phyloP scores from a whole-genome alignment of 2,797 vertebrate species.

The Gymnodraco acuticeps region DNA sequence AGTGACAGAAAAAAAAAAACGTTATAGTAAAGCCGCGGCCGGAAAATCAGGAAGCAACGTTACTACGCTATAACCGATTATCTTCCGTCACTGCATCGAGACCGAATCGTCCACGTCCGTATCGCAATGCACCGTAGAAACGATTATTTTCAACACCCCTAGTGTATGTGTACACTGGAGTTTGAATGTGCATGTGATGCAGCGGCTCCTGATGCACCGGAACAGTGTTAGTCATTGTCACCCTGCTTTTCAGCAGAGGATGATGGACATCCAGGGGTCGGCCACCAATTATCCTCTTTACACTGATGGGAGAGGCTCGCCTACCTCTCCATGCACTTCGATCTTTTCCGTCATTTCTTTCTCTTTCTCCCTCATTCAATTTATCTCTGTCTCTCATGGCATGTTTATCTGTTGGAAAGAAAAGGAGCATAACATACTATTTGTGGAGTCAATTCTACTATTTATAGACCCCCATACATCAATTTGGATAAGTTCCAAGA shows the following conservation, averaged over 20 bases:
- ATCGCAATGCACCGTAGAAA: too few species aligned
- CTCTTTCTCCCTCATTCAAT: conserved; percentile 32
- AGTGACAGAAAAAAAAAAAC: too few species aligned
- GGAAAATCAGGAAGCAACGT: too few species aligned
- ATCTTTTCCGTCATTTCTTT: conserved; percentile 13
- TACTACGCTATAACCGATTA: too few species aligned
- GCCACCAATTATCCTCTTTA: conserved; percentile 72
- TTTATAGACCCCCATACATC: background rate
- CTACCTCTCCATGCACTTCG: conserved; percentile 20
- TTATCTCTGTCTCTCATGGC: background rate
- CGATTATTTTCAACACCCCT: too few species aligned
- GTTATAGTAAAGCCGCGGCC: too few species aligned
- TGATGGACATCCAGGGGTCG: conserved; percentile 63
- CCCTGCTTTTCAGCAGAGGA: conserved; percentile 45
- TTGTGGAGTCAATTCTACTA: background rate
- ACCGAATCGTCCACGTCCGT: too few species aligned
- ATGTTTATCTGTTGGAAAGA: background rate
- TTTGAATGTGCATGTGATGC: conserved; percentile 33
- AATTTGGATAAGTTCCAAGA: background rate
- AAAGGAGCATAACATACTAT: background rate
- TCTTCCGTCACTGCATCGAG: too few species aligned
- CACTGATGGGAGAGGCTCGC: conserved; percentile 43
- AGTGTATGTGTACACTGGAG: conserved; percentile 27
- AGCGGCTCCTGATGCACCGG: conserved; percentile 10
- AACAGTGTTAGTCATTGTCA: conserved; percentile 58